Percentiles rank a stretch among this genome's conserved stretches.
phyloP scores from a whole-genome alignment of 92 coral and sea anemone species.

The Parazoanthus swiftii region DNA sequence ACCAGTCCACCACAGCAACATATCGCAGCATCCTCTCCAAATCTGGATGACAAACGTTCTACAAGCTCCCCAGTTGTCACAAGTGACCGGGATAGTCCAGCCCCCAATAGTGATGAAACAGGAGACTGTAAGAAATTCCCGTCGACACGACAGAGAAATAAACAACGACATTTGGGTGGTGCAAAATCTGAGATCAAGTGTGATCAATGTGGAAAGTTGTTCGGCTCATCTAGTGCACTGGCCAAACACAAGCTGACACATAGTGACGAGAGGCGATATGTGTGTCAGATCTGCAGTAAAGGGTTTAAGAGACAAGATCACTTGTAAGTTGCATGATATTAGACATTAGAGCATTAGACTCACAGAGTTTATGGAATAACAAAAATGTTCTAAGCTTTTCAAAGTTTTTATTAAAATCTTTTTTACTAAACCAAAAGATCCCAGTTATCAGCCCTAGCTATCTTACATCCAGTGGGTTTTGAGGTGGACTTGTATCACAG shows the following conservation, averaged over 20 bases:
- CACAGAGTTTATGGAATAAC: too few relatives aligned
- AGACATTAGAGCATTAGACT: too few relatives aligned
- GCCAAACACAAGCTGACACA: constrained; percentile 98
- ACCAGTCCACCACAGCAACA: constrained; percentile 35
- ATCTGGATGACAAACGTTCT: constrained; percentile 62
- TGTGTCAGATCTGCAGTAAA: constrained; percentile 89
- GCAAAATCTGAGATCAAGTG: constrained; percentile 84
- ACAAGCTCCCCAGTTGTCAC: constrained; percentile 66
- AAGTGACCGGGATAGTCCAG: constrained; percentile 74
- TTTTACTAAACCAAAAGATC: too few relatives aligned
- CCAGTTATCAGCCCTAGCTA: too few relatives aligned
- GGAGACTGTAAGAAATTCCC: constrained; percentile 55
- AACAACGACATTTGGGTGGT: constrained; percentile 66
- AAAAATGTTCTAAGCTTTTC: too few relatives aligned
- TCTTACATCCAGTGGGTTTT: too few relatives aligned
- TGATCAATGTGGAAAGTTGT: constrained; percentile 88
- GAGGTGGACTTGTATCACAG: too few relatives aligned
- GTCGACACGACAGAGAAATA: constrained; percentile 57
- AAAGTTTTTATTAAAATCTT: too few relatives aligned
- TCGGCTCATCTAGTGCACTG: constrained; percentile 96
- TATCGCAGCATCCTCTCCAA: constrained; percentile 38
- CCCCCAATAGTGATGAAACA: constrained; percentile 62
- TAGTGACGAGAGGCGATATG: constrained; percentile 96
- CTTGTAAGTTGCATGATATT: constrained; percentile 71
- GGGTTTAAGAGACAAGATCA: constrained; percentile 99